phyloP scores from a whole-genome alignment of 2,797 vertebrate species.

The Pseudotriccus pelzelni region DNA sequence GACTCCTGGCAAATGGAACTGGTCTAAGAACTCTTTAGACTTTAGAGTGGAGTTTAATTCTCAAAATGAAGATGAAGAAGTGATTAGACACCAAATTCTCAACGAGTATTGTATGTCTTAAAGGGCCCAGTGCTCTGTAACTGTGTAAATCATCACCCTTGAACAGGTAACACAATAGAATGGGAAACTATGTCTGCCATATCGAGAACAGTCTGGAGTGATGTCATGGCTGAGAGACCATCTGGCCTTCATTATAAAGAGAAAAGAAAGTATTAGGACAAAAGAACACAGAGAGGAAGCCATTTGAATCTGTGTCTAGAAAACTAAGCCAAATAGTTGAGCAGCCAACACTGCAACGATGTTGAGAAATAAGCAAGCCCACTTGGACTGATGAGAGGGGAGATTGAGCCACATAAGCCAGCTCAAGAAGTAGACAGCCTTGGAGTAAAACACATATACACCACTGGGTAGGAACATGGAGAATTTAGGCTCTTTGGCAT shows the following conservation, averaged over 20 bases:
- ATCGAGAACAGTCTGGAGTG: background rate
- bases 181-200: background rate
- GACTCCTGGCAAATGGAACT: background rate
- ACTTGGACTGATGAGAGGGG: background rate
- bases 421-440: background rate
- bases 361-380: background rate
- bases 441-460: background rate
- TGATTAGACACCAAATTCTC: background rate
- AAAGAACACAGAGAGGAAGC: background rate
- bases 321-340: slow-evolving; percentile 1
- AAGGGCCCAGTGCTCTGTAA: background rate
- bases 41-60: background rate
- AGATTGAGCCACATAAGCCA: background rate
- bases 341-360: background rate
- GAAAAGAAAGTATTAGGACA: background rate
- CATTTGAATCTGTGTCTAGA: background rate
- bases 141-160: background rate
- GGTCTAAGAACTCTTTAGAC: background rate
- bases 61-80: background rate
- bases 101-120: background rate
- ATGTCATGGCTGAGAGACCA: background rate
- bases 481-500: background rate
- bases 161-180: background rate
- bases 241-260: background rate
- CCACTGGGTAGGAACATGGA: background rate